Evolutionary conservation across 2,888 invertebrate species (phyloP).

Genomic region (Bruchidius siliquastri): DNA sequence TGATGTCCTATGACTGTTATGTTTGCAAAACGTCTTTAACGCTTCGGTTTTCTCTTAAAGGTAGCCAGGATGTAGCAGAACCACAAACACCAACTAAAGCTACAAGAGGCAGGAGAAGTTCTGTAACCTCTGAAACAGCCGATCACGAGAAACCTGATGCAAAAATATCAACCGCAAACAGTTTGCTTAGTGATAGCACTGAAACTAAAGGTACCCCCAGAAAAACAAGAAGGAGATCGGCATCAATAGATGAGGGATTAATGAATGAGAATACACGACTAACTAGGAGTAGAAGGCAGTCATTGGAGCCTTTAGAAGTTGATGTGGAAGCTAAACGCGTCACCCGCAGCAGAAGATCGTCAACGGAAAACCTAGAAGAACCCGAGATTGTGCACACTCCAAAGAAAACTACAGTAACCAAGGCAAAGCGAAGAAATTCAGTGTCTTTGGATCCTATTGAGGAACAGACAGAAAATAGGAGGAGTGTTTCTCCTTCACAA

Average conservation of each 20-base stretch:
- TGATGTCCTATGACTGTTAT: too few species aligned
- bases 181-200: slow-evolving; percentile 7
- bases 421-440: slow-evolving; percentile 15
- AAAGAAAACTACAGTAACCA: slow-evolving; percentile 13
- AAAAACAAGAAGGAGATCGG: slow-evolving; percentile 8
- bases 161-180: slow-evolving; percentile 6
- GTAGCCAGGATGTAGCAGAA: slow-evolving; percentile 1
- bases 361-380: slow-evolving; percentile 17
- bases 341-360: slow-evolving; percentile 19
- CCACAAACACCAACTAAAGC: neutral
- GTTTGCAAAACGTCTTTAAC: neutral
- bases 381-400: slow-evolving; percentile 5
- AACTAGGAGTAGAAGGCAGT: slow-evolving; percentile 16
- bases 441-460: slow-evolving; percentile 16
- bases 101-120: slow-evolving; percentile 5
- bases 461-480: slow-evolving; percentile 14
- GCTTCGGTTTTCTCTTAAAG: neutral
- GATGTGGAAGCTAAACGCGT: slow-evolving; percentile 8
- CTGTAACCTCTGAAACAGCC: slow-evolving; percentile 10
- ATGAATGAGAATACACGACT: slow-evolving; percentile 11
- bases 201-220: slow-evolving; percentile 10
- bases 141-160: slow-evolving; percentile 14
- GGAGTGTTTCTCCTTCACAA: slow-evolving; percentile 11
- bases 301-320: slow-evolving; percentile 12
- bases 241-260: slow-evolving; percentile 16